A percentile compares a stretch with the other conserved stretches of the same genome.
Evolutionary conservation across 1,140 invertebrate species (phyloP).

Genomic region (Bombus sibiricus): DNA sequence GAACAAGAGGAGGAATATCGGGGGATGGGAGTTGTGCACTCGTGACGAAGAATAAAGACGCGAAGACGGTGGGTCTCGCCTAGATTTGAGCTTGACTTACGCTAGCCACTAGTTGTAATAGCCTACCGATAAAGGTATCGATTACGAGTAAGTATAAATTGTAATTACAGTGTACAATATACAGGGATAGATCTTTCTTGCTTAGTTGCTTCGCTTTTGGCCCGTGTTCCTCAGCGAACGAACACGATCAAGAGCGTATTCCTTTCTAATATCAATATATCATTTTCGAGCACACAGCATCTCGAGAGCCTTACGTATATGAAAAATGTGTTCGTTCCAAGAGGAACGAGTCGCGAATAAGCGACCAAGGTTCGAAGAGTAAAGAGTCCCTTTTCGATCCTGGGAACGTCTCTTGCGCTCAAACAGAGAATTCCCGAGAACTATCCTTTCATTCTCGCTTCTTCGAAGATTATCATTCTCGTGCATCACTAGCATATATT

Average conservation of each 20-base stretch:
- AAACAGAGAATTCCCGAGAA: not conserved
- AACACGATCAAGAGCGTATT: not conserved
- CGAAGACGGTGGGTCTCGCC: slow-evolving; percentile 65
- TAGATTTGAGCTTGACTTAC: slow-evolving; percentile 79
- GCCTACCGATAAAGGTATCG: slow-evolving; percentile 78
- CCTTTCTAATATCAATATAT: slow-evolving; percentile 28
- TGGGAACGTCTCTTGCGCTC: not conserved
- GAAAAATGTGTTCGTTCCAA: not conserved
- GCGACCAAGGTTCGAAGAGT: not conserved
- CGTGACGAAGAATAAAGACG: slow-evolving; percentile 64
- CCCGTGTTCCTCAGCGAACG: slow-evolving; percentile 1
- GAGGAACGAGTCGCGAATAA: not conserved
- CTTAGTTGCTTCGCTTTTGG: not conserved
- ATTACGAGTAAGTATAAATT: slow-evolving; percentile 81
- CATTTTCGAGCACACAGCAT: not conserved
- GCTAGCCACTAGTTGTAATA: slow-evolving; percentile 74
- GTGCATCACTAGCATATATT: slow-evolving; percentile 25
- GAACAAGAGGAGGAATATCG: slow-evolving; percentile 27
- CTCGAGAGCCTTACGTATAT: not conserved
- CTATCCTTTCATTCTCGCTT: no score
- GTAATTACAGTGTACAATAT: slow-evolving; percentile 81
- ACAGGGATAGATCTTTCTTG: slow-evolving; percentile 68
- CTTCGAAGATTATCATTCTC: not conserved
- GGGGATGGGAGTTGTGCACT: slow-evolving; percentile 64
- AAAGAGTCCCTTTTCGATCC: not conserved